phyloP scores from a whole-genome alignment of 1,140 invertebrate species.

The Drosophila seguyi region DNA sequence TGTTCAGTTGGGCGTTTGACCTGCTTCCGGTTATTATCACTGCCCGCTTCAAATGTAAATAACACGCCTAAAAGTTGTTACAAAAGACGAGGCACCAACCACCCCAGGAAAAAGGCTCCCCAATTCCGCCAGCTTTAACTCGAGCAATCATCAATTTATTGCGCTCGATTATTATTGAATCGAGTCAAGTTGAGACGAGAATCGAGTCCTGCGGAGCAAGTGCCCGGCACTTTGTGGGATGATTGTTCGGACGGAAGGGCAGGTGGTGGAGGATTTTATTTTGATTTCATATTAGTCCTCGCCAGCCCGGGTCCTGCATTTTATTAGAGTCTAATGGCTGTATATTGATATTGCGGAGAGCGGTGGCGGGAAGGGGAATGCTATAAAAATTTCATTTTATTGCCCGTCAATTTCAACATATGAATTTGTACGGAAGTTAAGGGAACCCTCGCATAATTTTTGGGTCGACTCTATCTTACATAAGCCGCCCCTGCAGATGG shows the following conservation, averaged over 20 bases:
- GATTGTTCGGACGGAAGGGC: slow-evolving; percentile 1
- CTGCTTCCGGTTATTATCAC: slow-evolving; percentile 60
- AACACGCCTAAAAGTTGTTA: slow-evolving; percentile 3
- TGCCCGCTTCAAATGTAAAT: slow-evolving; percentile 10
- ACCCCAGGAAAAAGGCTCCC: neutral
- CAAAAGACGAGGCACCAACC: neutral
- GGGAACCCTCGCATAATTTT: slow-evolving; percentile 32
- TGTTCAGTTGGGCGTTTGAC: slow-evolving; percentile 44
- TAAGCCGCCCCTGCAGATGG: slow-evolving; percentile 4
- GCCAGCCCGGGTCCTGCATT: slow-evolving; percentile 33
- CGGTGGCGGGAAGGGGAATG: slow-evolving; percentile 9
- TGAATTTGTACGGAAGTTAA: slow-evolving; percentile 49
- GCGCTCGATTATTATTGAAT: slow-evolving; percentile 79
- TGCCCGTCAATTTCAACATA: slow-evolving; percentile 64
- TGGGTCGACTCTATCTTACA: slow-evolving; percentile 12
- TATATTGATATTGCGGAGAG: slow-evolving; percentile 65
- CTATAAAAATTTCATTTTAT: slow-evolving; percentile 76
- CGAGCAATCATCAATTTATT: slow-evolving; percentile 76
- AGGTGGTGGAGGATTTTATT: slow-evolving; percentile 54
- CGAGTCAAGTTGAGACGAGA: slow-evolving; percentile 15
- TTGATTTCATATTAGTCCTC: slow-evolving; percentile 46
- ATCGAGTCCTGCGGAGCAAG: slow-evolving; percentile 25
- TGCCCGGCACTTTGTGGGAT: slow-evolving; percentile 32
- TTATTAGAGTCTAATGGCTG: slow-evolving; percentile 59
- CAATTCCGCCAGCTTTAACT: slow-evolving; percentile 41